These are phyloP conservation scores for Chirona hameri DNA, from an alignment of 2,888 invertebrate genomes.

Conservation along the genomic window DNA sequence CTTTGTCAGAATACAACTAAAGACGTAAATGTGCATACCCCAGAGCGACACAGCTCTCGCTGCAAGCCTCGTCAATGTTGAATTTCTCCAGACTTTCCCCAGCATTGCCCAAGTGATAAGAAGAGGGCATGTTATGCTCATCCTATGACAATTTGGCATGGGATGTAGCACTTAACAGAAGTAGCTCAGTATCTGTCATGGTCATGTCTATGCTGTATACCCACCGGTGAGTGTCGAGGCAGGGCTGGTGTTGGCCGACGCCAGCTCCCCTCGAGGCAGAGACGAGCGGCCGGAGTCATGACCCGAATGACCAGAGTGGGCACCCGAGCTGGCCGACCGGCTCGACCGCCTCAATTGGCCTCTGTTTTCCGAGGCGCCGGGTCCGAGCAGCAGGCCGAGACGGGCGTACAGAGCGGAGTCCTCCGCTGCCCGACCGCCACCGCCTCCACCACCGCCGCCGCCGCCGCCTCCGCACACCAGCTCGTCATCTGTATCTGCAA, in stretches of 20 bases:
- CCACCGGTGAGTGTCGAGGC: conserved; percentile 77
- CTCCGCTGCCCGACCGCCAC: conserved; percentile 2
- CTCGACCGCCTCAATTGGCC: conserved; percentile 6
- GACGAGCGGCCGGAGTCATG: conserved; percentile 51
- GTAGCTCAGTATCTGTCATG: too few species aligned
- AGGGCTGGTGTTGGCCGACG: conserved; percentile 70
- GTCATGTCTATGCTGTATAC: not conserved
- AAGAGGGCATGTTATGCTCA: too few species aligned
- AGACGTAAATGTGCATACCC: too few species aligned
- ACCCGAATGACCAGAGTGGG: not conserved
- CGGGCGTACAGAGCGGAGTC: conserved; percentile 63
- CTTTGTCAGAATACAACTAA: too few species aligned
- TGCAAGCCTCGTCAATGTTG: too few species aligned
- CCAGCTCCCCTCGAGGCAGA: conserved; percentile 60
- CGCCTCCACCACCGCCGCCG: not conserved
- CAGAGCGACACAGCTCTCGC: too few species aligned
- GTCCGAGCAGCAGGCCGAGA: conserved; percentile 71
- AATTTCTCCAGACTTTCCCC: too few species aligned
- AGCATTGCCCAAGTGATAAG: too few species aligned
- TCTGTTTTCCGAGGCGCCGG: conserved; percentile 50
- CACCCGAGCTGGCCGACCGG: conserved; percentile 1
- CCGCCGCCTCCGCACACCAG: too few species aligned
- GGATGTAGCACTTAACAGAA: too few species aligned
- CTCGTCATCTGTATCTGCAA: conserved; percentile 6
- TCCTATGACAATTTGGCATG: too few species aligned